Evolutionary conservation across 2,113 vertebrate genomes (phyloP), one percentile per base, ranked within the genome.

Genomic region (Ranitomeya imitator): DNA sequence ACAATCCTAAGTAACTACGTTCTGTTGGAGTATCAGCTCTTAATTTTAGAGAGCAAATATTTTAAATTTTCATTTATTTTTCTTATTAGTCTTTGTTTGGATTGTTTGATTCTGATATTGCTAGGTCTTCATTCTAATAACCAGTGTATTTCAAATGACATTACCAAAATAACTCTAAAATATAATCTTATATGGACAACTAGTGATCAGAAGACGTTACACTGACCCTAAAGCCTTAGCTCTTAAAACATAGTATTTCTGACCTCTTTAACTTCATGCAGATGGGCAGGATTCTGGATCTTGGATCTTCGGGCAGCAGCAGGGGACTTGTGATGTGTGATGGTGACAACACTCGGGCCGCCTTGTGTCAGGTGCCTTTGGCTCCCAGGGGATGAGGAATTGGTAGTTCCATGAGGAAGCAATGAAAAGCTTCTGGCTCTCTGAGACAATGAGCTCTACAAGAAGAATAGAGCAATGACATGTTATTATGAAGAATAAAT

Each of bases 271-370:
- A 99, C 97, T 95, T 98, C 97, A 79, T 96, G 94, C 89, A 99
- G 97, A 13, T 97, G 96, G 90, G 94, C 94, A 26, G 96, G 94
- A 85, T 93, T 94, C 92, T 96, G 97, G 91, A 85, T 97, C 95
- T 94, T 97, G 0, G 93, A 93, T 91, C 96, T 96, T 90, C 97
- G 95, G 89, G 96, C 97, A 0, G 97, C 96, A 77, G 96, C 97
- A 89, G 98, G 97, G 67, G 97, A 99, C 94, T 99, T 99, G 95
- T 99, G 97, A 93, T 98, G 97, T 31, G 97, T 99, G 92, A 99
- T 93, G 90, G 97, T 97, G 91, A 99, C 96, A 91, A 99, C 96
- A 71, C 94, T 92, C 77, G 96, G 95, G 76, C 95, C 94, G 2
- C 95, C 93, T 83, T 94, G 93, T 92, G 91, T 91, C 82, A 89